phyloP scores from a whole-genome alignment of 2,888 invertebrate species.

The Ichneumoninae sp. region DNA sequence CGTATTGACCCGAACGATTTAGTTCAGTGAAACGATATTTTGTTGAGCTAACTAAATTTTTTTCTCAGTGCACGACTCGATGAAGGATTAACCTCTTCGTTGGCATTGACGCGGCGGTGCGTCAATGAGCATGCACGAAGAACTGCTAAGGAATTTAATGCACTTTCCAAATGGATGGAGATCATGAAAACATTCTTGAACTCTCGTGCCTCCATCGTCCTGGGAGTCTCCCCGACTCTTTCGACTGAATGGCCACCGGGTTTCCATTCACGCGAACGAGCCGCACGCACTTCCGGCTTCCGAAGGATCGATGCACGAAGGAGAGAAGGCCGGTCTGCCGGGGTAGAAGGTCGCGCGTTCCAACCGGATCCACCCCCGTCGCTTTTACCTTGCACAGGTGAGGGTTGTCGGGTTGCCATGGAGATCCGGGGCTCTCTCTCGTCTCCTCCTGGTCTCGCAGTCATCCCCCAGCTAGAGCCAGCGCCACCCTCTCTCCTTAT shows the following conservation, averaged over 20 bases:
- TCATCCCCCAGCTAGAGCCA: constrained; percentile 24
- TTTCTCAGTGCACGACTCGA: not conserved
- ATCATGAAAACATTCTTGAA: not conserved
- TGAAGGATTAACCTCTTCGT: too few species aligned
- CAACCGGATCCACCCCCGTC: constrained; percentile 27
- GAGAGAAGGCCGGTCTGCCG: constrained; percentile 24
- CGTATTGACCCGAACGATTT: too few species aligned
- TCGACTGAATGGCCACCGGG: constrained; percentile 29
- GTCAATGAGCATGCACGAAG: not conserved
- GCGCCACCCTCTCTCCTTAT: constrained; percentile 28
- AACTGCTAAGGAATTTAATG: not conserved
- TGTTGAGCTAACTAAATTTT: too few species aligned
- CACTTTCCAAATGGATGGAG: not conserved
- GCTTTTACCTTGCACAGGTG: constrained; percentile 56
- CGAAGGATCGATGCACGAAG: constrained; percentile 47
- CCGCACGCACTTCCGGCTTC: constrained; percentile 52
- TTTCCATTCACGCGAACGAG: constrained; percentile 36
- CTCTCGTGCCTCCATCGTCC: not conserved
- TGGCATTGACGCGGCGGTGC: too few species aligned
- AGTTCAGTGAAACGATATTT: too few species aligned
- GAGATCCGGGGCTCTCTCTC: constrained; percentile 50
- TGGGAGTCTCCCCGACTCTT: constrained; percentile 9
- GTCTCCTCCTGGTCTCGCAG: constrained; percentile 42
- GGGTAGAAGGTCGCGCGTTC: constrained; percentile 51
- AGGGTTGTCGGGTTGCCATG: constrained; percentile 59